These are phyloP conservation scores for Dicerorhinus sumatrensis DNA, from an alignment of 2,113 vertebrate genomes.

Conservation along the genomic window DNA sequence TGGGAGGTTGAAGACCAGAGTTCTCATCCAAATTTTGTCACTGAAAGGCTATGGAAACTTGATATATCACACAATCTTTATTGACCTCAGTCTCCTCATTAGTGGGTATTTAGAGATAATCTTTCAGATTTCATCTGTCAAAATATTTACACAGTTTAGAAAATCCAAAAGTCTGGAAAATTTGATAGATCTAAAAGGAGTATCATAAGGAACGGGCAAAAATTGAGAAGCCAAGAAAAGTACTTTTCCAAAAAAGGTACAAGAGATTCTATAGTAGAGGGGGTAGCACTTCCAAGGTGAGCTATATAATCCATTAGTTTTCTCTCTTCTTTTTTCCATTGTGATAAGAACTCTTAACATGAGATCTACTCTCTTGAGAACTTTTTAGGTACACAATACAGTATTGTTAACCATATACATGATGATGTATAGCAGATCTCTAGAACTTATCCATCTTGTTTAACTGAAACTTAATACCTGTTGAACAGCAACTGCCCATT, in stretches of 20 bases:
- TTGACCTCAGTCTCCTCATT: not conserved
- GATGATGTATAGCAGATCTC: not conserved
- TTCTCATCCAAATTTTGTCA: not conserved
- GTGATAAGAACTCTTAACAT: not conserved
- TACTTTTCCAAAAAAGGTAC: not conserved
- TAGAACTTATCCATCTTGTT: not conserved
- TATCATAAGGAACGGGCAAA: no score
- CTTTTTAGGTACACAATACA: not conserved
- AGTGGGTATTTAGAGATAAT: not conserved
- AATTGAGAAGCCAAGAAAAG: not conserved
- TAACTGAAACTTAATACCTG: not conserved
- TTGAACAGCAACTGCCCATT: not conserved
- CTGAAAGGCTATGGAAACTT: not conserved
- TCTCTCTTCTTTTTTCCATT: no score
- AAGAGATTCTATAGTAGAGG: not conserved
- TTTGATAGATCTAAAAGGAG: not conserved
- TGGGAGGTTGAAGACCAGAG: not conserved
- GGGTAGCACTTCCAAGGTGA: not conserved
- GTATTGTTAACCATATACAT: not conserved
- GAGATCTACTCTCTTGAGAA: not conserved
- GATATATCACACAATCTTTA: not conserved
- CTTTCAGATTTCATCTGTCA: not conserved
- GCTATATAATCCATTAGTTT: no score
- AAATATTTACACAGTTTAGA: not conserved
- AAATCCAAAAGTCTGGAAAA: not conserved